Evolutionary conservation across 2,113 vertebrate genomes (phyloP).

Genomic region (Planiliza haematocheilus): DNA sequence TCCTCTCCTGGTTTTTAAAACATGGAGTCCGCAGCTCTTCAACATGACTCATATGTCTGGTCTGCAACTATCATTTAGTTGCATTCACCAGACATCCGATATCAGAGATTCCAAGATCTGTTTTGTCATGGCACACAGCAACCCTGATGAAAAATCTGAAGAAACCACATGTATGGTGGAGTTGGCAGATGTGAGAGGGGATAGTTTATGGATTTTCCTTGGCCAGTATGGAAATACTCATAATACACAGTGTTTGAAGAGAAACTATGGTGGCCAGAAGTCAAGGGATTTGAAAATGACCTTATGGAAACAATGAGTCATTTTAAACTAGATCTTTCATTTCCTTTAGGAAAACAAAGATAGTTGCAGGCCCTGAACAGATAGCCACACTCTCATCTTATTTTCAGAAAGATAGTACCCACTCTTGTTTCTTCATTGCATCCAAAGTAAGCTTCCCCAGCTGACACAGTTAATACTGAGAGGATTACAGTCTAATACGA

Average conservation of each 20-base stretch:
- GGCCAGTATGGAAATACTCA: conserved; percentile 70
- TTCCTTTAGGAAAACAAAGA: conserved; percentile 41
- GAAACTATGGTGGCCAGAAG: conserved; percentile 59
- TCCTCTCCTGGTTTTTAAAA: conserved; percentile 58
- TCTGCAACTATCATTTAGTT: conserved; percentile 3
- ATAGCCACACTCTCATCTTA: neutral
- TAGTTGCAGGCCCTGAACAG: neutral
- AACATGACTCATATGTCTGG: conserved; percentile 63
- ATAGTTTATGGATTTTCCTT: conserved; percentile 76
- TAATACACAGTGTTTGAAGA: conserved; percentile 61
- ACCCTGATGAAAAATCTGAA: conserved; percentile 9
- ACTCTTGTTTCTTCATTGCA: neutral
- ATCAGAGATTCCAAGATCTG: conserved; percentile 5
- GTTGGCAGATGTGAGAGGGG: conserved; percentile 40
- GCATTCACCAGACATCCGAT: conserved; percentile 40
- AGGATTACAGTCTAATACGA: conserved; percentile 30
- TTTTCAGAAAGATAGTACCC: neutral
- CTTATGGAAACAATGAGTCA: conserved; percentile 80
- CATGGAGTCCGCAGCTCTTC: conserved; percentile 56
- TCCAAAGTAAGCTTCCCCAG: conserved; percentile 4
- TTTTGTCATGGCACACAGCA: neutral
- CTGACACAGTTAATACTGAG: conserved; percentile 25
- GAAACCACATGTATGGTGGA: conserved; percentile 17
- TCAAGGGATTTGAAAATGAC: conserved; percentile 71
- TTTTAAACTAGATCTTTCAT: conserved; percentile 57